A percentile compares a stretch with the other conserved stretches of the same genome.
These are phyloP conservation scores for Trialeurodes vaporariorum DNA, from an alignment of 1,140 invertebrate genomes.

Conservation along the genomic window DNA sequence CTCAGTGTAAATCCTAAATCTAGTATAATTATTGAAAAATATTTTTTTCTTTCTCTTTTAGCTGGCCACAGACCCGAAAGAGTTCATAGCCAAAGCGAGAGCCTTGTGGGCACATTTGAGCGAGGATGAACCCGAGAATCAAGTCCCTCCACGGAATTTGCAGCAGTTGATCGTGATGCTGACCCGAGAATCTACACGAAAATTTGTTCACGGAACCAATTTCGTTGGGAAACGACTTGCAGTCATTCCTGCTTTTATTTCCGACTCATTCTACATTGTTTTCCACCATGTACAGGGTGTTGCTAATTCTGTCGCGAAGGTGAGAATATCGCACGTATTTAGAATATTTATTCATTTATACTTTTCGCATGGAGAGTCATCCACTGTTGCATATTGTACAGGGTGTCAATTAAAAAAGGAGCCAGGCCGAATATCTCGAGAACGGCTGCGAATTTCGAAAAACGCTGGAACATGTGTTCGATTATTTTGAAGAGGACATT, in stretches of 20 bases:
- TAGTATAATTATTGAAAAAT: too few species aligned
- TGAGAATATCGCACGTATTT: too few species aligned
- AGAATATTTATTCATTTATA: too few species aligned
- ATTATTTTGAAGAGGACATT: too few species aligned
- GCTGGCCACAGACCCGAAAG: conserved; percentile 61
- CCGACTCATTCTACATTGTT: background rate
- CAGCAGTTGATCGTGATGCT: conserved; percentile 62
- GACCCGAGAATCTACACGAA: conserved; percentile 55
- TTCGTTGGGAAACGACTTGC: conserved; percentile 23
- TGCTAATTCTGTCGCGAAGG: background rate
- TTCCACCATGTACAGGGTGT: background rate
- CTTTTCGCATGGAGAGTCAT: too few species aligned
- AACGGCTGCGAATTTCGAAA: too few species aligned
- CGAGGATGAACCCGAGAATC: conserved; percentile 66
- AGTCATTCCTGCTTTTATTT: background rate
- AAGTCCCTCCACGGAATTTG: conserved; percentile 57
- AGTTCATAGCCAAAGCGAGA: conserved; percentile 56
- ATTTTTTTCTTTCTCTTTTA: conserved; percentile 34
- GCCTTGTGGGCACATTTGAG: conserved; percentile 56
- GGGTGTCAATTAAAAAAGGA: too few species aligned
- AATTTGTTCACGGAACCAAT: conserved; percentile 62
- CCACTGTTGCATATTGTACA: too few species aligned
- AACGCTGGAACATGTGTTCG: too few species aligned
- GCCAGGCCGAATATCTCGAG: too few species aligned
- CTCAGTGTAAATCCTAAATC: too few species aligned